Evolutionary conservation across 53 echinoderm and acorn worm genomes (phyloP).

Genomic region (Antedon mediterranea): DNA sequence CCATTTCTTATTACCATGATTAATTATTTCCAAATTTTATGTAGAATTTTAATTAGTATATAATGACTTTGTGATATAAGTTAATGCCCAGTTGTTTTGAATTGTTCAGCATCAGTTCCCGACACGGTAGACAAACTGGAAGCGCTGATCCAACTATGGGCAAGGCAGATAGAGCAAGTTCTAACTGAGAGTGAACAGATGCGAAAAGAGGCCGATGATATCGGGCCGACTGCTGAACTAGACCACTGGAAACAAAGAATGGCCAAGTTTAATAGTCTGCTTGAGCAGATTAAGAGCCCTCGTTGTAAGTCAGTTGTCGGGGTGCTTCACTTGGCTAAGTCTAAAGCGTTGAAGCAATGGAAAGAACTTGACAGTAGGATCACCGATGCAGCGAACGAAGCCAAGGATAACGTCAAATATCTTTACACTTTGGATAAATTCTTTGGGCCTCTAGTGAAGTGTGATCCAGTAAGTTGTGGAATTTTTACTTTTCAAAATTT

Average conservation of each 20-base stretch:
- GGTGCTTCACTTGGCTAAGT: constrained; percentile 92
- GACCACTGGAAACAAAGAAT: constrained; percentile 99
- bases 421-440: constrained; percentile 98
- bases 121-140: constrained; percentile 96
- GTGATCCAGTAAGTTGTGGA: constrained; percentile 99
- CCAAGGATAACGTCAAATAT: constrained; percentile 96
- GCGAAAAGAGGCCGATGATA: constrained; percentile 97
- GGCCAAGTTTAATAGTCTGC: constrained; percentile 94
- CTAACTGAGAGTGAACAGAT: constrained; percentile 97
- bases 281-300: constrained; percentile 96
- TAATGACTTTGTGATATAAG: neutral
- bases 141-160: constrained; percentile 75
- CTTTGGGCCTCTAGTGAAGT: constrained; percentile 97
- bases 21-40: too few relatives aligned
- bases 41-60: too few relatives aligned
- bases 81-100: neutral
- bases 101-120: constrained; percentile 50
- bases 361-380: constrained; percentile 95
- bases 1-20: too few relatives aligned
- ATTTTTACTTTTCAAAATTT: too few relatives aligned
- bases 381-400: constrained; percentile 98
- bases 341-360: constrained; percentile 88
- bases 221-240: constrained; percentile 92
- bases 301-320: constrained; percentile 94
- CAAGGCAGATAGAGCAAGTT: constrained; percentile 94